Base-by-base conservation (phyloP, 1,140 invertebrate genomes). In the Rhizoglyphus robini region DNA sequence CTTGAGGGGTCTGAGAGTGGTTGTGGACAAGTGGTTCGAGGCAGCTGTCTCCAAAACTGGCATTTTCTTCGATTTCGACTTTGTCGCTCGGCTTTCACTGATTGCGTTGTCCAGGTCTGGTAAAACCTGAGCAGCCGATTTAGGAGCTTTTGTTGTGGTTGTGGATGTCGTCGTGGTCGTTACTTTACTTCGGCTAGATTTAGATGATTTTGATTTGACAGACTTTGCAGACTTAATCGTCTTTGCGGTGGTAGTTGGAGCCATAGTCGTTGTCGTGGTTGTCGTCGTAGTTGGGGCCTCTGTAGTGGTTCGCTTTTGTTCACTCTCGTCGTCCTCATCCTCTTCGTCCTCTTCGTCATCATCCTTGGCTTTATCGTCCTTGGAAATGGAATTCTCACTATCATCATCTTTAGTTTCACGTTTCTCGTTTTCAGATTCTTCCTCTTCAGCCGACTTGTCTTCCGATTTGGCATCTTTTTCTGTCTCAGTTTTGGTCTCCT, bases 301-400 rank as follows among this genome's bases (percentile, higher is more conserved):
- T 32, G 46, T 48, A 11, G 25, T 41, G 1, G 31, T 36, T 64
- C 32, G n/a, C 23, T 48, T 38, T 20, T 11, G 8, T 27, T 38
- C 36, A 11, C 38, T 32, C 47, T 65, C 64, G 0, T 61, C 46
- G 2, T 60, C 38, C 25, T 47, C 47, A 3, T 66, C 58, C 30
- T 66, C 65, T 18, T 49, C 65, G 11, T 65, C 38, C 18, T 64
- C 63, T 63, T 38, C 34, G 30, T 41, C 54, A 31, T 62, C 65
- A 58, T 58, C 51, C 46, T 29, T 38, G 2, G 31, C 13, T 29
- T 32, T 18, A 30, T 11, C 38, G 8, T 63, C 61, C 11, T 18
- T 23, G 11, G 20, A 11, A n/a, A 18, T 41, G 15, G 51, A 18
- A 41, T 57, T 57, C 20, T 63, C 64, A 36, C 29, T 41, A 20